These are phyloP conservation scores for Pachypeltis micranthus DNA, from an alignment of 1,140 invertebrate species.

Conservation along the genomic window DNA sequence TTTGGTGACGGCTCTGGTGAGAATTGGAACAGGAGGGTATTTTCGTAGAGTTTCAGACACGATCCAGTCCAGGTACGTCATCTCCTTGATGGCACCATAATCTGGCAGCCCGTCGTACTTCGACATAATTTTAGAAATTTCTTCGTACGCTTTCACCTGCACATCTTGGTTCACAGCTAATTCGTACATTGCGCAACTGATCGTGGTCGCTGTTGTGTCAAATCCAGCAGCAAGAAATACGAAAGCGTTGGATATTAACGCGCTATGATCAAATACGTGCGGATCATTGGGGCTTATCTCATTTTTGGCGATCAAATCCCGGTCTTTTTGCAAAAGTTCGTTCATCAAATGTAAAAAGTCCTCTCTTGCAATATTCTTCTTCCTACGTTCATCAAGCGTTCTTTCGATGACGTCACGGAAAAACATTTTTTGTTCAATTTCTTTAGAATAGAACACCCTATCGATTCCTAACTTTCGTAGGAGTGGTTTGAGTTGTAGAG, in stretches of 20 bases:
- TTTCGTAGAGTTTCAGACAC: conserved; percentile 42
- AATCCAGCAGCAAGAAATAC: conserved; percentile 43
- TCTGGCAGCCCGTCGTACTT: conserved; percentile 36
- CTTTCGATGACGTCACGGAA: conserved; percentile 40
- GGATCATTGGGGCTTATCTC: neutral
- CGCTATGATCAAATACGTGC: conserved; percentile 10
- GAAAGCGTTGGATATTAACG: conserved; percentile 32
- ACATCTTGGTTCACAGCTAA: conserved; percentile 42
- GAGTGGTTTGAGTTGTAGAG: neutral
- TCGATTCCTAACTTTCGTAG: conserved; percentile 13
- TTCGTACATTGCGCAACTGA: conserved; percentile 36
- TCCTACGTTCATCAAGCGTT: conserved; percentile 39
- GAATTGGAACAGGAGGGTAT: conserved; percentile 37
- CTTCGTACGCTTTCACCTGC: conserved; percentile 43
- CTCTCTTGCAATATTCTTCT: conserved; percentile 37
- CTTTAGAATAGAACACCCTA: conserved; percentile 1
- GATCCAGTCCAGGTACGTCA: conserved; percentile 32
- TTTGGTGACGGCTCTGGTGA: conserved; percentile 39
- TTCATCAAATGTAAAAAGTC: conserved; percentile 45
- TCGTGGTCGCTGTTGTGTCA: conserved; percentile 42
- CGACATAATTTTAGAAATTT: conserved; percentile 39
- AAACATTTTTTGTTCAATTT: conserved; percentile 27
- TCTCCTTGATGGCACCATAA: conserved; percentile 34
- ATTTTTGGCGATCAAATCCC: neutral
- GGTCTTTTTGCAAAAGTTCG: conserved; percentile 34